A percentile compares a stretch with the other conserved stretches of the same genome.
These are phyloP conservation scores for Fragum fragum DNA, from an alignment of 2,888 invertebrate species.

Conservation along the genomic window DNA sequence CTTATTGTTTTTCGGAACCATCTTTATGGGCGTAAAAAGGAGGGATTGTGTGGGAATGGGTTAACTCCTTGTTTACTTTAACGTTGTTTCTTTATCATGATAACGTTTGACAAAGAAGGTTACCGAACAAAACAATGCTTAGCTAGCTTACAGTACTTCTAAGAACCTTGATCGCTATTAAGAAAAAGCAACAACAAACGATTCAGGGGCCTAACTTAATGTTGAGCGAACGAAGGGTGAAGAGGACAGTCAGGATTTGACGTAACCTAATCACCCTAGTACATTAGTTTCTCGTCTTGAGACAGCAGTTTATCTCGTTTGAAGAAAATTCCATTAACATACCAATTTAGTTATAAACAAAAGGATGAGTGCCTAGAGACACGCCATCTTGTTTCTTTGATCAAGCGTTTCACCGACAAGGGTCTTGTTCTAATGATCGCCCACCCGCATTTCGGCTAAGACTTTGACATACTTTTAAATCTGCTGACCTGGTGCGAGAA, in stretches of 20 bases:
- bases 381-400: conserved; percentile 43
- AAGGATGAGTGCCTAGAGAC: conserved; percentile 50
- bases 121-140: no score
- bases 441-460: conserved; percentile 1
- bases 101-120: no score
- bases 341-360: conserved; percentile 63
- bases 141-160: no score
- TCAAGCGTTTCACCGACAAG: conserved; percentile 25
- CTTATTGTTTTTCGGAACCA: no score
- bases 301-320: conserved; percentile 66
- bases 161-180: no score
- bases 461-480: background rate
- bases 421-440: background rate
- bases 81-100: no score
- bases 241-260: background rate
- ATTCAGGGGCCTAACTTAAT: no score
- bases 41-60: no score
- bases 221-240: background rate
- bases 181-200: no score
- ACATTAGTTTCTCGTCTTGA: conserved; percentile 50
- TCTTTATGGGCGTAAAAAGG: no score
- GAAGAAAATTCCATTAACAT: conserved; percentile 61
- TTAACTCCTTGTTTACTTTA: no score
- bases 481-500: no score
- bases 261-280: conserved; percentile 45